Evolutionary conservation across 2,888 invertebrate species (phyloP).

Genomic region (Apamea monoglypha): DNA sequence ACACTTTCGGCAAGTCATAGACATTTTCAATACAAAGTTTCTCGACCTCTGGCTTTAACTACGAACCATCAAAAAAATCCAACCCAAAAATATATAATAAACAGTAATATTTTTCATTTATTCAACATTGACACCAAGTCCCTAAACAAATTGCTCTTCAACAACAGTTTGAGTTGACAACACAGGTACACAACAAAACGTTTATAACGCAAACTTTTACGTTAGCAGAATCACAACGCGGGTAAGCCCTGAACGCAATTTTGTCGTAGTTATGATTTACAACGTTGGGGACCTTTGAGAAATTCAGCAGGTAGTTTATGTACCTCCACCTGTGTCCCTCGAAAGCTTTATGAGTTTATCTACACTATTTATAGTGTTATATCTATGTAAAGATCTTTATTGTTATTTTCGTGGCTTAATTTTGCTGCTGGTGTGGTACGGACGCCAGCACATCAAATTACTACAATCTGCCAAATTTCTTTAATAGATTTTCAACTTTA

Average conservation of each 20-base stretch:
- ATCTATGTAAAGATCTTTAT: conserved; percentile 26
- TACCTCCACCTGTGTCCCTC: conserved; percentile 42
- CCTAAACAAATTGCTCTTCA: conserved; percentile 51
- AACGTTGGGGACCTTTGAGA: conserved; percentile 56
- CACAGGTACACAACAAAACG: conserved; percentile 53
- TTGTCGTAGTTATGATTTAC: conserved; percentile 66
- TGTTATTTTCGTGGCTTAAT: conserved; percentile 30
- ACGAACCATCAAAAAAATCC: conserved; percentile 1
- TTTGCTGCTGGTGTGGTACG: conserved; percentile 23
- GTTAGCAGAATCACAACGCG: conserved; percentile 58
- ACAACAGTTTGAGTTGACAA: conserved; percentile 58
- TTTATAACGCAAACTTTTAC: conserved; percentile 65
- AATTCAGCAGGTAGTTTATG: conserved; percentile 57
- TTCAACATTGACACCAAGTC: conserved; percentile 37
- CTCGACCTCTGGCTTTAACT: conserved; percentile 1
- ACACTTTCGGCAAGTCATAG: not conserved
- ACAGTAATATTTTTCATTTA: conserved; percentile 49
- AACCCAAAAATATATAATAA: conserved; percentile 40
- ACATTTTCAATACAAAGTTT: conserved; percentile 18
- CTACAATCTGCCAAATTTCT: no score
- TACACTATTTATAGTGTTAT: conserved; percentile 42
- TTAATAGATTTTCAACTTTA: no score
- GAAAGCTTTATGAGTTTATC: conserved; percentile 55
- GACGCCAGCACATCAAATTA: no score
- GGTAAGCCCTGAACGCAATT: conserved; percentile 62